A percentile compares a stretch with the other conserved stretches of the same genome.
Evolutionary conservation across 2,797 vertebrate species (phyloP).

Genomic region (Rhynchonycteris naso): DNA sequence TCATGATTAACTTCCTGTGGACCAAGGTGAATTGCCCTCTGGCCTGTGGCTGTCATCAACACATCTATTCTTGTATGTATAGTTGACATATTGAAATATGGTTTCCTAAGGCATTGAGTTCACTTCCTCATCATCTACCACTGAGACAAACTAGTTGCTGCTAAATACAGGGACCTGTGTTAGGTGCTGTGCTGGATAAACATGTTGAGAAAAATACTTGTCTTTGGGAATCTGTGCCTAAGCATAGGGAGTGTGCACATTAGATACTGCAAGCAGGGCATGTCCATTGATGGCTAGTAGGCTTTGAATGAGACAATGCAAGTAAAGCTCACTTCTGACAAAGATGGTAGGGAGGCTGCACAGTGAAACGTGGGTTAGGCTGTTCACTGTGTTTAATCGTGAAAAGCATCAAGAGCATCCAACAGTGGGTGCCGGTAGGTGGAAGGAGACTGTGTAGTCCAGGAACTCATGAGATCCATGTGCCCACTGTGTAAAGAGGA

Average conservation of each 20-base stretch:
- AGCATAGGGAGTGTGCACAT: neutral
- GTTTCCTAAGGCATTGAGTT: neutral
- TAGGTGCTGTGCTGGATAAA: neutral
- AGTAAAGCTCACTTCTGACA: neutral
- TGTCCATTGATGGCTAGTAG: neutral
- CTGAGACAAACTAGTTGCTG: neutral
- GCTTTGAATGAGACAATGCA: neutral
- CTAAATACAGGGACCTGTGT: too few species aligned
- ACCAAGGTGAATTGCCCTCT: neutral
- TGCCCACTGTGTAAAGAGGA: neutral
- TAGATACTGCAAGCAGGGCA: neutral
- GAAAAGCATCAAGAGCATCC: neutral
- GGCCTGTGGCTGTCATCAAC: neutral
- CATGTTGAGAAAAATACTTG: neutral
- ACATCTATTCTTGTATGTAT: neutral
- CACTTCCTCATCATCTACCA: too few species aligned
- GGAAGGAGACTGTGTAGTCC: neutral
- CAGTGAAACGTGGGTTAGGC: neutral
- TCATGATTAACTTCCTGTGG: neutral
- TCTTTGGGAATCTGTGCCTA: neutral
- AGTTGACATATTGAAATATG: neutral
- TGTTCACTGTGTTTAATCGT: fast-evolving
- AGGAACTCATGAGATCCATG: neutral
- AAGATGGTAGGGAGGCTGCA: neutral
- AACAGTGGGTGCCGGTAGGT: too few species aligned